Evolutionary conservation across 2,113 vertebrate species (phyloP).

Genomic region (Neogale vison): DNA sequence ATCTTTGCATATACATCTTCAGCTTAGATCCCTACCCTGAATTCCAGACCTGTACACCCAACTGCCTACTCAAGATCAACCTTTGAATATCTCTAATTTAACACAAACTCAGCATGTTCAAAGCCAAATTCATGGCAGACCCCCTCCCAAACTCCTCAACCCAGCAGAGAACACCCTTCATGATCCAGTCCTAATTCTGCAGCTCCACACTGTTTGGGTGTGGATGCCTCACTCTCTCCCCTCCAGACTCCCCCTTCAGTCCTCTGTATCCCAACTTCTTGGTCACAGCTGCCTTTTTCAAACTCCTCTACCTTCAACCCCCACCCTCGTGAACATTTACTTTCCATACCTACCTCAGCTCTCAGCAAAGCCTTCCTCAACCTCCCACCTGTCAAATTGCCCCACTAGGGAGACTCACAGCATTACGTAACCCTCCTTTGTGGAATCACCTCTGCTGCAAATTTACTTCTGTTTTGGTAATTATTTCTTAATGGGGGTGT

Average conservation of each 20-base stretch:
- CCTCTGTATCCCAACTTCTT: not conserved
- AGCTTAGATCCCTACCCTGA: not conserved
- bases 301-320: not conserved
- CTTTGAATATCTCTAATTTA: not conserved
- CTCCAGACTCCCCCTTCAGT: not conserved
- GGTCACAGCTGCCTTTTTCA: not conserved
- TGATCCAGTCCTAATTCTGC: not conserved
- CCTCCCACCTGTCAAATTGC: not conserved
- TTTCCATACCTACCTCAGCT: not conserved
- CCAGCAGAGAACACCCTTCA: not conserved
- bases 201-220: accelerated
- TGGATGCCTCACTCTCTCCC: not conserved
- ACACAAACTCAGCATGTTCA: not conserved
- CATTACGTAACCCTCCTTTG: not conserved
- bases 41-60: not conserved
- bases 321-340: not conserved
- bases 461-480: not conserved
- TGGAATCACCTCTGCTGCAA: not conserved
- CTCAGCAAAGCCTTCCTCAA: not conserved
- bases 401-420: not conserved
- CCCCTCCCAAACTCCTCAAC: not conserved
- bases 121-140: not conserved
- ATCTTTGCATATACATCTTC: not conserved
- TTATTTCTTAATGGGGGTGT: not conserved
- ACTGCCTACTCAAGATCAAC: not conserved